A percentile compares a stretch with the other conserved stretches of the same genome.
phyloP scores from a whole-genome alignment of 2,888 invertebrate species.

The Belgica antarctica region DNA sequence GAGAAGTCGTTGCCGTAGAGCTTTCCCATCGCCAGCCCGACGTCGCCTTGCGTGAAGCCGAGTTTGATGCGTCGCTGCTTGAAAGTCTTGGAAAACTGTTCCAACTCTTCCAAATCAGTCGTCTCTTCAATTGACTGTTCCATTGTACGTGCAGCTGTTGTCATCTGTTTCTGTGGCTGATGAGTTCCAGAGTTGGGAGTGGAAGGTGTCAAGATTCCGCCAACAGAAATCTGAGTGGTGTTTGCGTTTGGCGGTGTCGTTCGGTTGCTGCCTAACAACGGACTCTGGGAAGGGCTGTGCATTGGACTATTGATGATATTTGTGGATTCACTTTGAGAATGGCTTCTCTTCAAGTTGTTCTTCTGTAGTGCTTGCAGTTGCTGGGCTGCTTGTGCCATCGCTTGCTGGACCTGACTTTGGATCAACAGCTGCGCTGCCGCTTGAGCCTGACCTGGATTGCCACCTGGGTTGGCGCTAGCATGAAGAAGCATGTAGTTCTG shows the following conservation, averaged over 20 bases:
- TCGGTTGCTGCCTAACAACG: slow-evolving; percentile 51
- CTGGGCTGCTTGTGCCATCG: slow-evolving; percentile 80
- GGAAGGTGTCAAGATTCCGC: slow-evolving; percentile 59
- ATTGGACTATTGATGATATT: slow-evolving; percentile 52
- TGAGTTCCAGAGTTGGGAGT: slow-evolving; percentile 59
- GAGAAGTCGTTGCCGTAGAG: slow-evolving; percentile 98
- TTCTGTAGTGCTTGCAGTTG: slow-evolving; percentile 79
- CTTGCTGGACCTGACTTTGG: slow-evolving; percentile 72
- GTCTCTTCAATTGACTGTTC: slow-evolving; percentile 90
- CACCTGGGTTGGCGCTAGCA: slow-evolving; percentile 30
- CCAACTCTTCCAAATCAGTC: slow-evolving; percentile 94
- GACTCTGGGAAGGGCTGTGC: slow-evolving; percentile 54
- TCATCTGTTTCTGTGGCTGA: slow-evolving; percentile 59
- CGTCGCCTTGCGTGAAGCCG: slow-evolving; percentile 98
- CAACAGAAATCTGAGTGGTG: slow-evolving; percentile 50
- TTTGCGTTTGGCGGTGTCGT: slow-evolving; percentile 58
- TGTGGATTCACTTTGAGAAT: slow-evolving; percentile 54
- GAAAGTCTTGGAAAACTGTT: slow-evolving; percentile 98
- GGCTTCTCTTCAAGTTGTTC: slow-evolving; percentile 55
- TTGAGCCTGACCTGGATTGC: slow-evolving; percentile 50
- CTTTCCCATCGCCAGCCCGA: slow-evolving; percentile 97
- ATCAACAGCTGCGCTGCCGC: slow-evolving; percentile 69
- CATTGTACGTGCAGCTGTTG: slow-evolving; percentile 63
- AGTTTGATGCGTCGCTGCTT: slow-evolving; percentile 96
- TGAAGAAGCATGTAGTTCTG: slow-evolving; percentile 40